These are phyloP conservation scores for Meloidogyne exigua DNA, from an alignment of 1,140 invertebrate species.

Conservation along the genomic window DNA sequence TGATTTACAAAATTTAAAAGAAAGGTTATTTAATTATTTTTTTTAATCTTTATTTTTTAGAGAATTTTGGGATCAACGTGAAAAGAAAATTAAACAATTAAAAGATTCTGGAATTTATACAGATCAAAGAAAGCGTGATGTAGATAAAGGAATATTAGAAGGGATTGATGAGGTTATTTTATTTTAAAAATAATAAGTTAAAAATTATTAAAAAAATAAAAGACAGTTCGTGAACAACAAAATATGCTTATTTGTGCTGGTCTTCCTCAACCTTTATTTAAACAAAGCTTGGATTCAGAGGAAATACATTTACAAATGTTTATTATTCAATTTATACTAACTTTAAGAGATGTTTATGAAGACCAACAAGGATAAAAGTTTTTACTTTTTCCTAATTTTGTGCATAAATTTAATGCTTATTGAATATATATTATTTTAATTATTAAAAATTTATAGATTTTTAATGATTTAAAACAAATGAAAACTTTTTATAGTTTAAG, in stretches of 20 bases:
- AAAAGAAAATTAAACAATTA: conserved; percentile 16
- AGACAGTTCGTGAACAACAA: conserved; percentile 22
- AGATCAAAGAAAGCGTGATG: background rate
- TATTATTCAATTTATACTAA: conserved; percentile 23
- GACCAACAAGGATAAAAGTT: conserved; percentile 11
- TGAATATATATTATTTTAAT: too few relatives aligned
- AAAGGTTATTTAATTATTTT: background rate
- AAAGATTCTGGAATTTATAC: background rate
- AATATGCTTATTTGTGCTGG: conserved; percentile 24
- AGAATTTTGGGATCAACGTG: conserved; percentile 16
- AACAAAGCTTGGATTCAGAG: conserved; percentile 1
- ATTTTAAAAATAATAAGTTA: background rate
- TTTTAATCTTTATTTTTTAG: background rate
- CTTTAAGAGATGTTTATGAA: conserved; percentile 27
- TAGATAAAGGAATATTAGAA: conserved; percentile 15
- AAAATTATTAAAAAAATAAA: background rate
- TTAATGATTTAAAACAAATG: too few relatives aligned
- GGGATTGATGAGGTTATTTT: conserved; percentile 14
- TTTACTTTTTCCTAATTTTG: background rate
- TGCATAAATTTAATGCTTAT: too few relatives aligned
- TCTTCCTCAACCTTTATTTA: conserved; percentile 16
- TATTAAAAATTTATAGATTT: too few relatives aligned
- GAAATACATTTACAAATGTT: conserved; percentile 26
- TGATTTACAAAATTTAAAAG: conserved; percentile 23
- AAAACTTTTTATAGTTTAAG: too few relatives aligned